phyloP scores from a whole-genome alignment of 2,113 vertebrate species.

The Hypomesus transpacificus region DNA sequence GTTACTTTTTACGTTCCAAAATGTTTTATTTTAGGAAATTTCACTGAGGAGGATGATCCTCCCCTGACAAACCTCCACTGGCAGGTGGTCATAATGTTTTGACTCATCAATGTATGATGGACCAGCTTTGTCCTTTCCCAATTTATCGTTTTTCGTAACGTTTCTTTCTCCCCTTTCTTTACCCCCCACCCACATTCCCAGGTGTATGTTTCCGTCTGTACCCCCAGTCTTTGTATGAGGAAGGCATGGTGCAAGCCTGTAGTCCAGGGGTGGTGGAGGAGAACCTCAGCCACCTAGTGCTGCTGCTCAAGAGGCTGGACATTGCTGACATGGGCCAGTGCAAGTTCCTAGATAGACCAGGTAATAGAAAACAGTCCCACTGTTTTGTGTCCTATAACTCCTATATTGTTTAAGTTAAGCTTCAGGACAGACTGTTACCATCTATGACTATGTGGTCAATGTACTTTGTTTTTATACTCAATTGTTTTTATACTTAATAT shows the following conservation, averaged over 20 bases:
- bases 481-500: no score
- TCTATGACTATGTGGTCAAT: no score
- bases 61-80: no score
- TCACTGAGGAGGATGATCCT: no score
- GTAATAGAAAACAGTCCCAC: conserved; percentile 48
- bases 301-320: conserved; percentile 83
- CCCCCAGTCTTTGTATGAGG: conserved; percentile 72
- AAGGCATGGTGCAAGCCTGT: conserved; percentile 67
- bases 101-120: no score
- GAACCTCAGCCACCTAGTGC: conserved; percentile 81
- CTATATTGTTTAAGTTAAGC: no score
- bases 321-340: conserved; percentile 84
- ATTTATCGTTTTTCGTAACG: neutral
- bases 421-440: no score
- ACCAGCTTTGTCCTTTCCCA: neutral
- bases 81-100: no score
- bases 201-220: conserved; percentile 89
- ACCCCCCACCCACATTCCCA: conserved; percentile 40
- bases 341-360: conserved; percentile 82
- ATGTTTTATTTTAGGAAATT: no score
- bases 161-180: neutral
- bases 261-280: conserved; percentile 81
- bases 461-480: no score
- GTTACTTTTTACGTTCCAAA: no score
- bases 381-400: neutral